Evolutionary conservation across 2,888 invertebrate species (phyloP).

Genomic region (Cantharis rufa): DNA sequence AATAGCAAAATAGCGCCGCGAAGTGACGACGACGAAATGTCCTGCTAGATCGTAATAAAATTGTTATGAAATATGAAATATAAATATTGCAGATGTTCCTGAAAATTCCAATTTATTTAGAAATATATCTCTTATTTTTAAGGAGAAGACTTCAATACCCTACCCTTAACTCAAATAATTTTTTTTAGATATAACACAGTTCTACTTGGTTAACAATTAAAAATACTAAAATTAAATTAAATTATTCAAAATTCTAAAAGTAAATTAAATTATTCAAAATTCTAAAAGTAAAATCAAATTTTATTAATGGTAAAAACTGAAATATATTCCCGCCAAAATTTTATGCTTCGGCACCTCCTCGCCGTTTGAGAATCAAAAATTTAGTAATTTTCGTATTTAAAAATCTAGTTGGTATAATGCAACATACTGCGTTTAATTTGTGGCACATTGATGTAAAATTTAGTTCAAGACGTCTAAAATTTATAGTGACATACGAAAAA

Average conservation of each 20-base stretch:
- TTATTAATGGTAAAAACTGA: background rate
- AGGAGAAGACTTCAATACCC: too few relatives aligned
- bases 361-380: background rate
- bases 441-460: conserved; percentile 41
- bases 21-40: too few relatives aligned
- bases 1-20: too few relatives aligned
- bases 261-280: background rate
- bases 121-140: too few relatives aligned
- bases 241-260: background rate
- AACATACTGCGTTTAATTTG: conserved; percentile 47
- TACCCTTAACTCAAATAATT: too few relatives aligned
- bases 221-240: background rate
- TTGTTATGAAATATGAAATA: too few relatives aligned
- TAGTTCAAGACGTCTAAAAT: conserved; percentile 15
- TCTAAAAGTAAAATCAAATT: background rate
- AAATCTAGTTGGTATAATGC: conserved; percentile 33
- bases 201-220: background rate
- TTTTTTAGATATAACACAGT: too few relatives aligned
- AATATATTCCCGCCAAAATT: background rate
- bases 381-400: conserved; percentile 16
- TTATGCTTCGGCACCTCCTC: background rate
- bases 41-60: too few relatives aligned
- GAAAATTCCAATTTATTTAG: too few relatives aligned
- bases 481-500: background rate
- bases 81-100: too few relatives aligned